These are phyloP conservation scores for Papilio protenor DNA, from an alignment of 2,888 invertebrate species.

Conservation along the genomic window DNA sequence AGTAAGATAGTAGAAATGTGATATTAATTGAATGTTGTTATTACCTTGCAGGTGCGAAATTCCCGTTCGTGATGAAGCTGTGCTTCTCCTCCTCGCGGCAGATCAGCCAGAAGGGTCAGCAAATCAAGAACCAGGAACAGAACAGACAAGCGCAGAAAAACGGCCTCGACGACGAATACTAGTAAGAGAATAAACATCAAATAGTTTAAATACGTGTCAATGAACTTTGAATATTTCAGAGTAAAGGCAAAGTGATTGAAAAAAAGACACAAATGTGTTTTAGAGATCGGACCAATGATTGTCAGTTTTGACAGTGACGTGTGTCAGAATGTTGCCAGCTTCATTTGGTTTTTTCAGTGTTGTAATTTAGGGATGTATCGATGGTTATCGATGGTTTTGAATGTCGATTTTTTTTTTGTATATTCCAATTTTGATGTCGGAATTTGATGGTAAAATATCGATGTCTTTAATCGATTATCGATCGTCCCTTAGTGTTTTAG, in stretches of 20 bases:
- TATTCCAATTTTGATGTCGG: background rate
- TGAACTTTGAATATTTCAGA: conserved; percentile 28
- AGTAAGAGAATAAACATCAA: conserved; percentile 65
- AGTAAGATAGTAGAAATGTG: too few species aligned
- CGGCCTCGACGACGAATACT: conserved; percentile 77
- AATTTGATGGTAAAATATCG: background rate
- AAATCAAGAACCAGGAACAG: conserved; percentile 55
- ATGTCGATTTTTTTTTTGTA: background rate
- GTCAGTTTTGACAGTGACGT: conserved; percentile 45
- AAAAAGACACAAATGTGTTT: conserved; percentile 71
- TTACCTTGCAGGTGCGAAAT: conserved; percentile 93
- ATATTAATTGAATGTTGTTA: background rate
- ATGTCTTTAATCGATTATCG: conserved; percentile 2
- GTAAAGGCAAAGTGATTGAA: conserved; percentile 53
- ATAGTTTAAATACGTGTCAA: conserved; percentile 40
- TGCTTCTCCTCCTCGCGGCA: conserved; percentile 94
- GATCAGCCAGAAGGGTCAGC: conserved; percentile 80
- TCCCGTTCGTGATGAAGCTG: conserved; percentile 99
- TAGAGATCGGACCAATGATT: conserved; percentile 74
- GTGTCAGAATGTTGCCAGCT: conserved; percentile 65
- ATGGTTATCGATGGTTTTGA: background rate
- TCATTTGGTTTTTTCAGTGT: conserved; percentile 42
- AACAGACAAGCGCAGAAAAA: conserved; percentile 69
- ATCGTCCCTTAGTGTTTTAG: conserved; percentile 8
- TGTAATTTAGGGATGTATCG: background rate